Evolutionary conservation across 2,888 invertebrate species (phyloP), one percentile per base, ranked within the genome.

Genomic region (Gymnocheta viridis): DNA sequence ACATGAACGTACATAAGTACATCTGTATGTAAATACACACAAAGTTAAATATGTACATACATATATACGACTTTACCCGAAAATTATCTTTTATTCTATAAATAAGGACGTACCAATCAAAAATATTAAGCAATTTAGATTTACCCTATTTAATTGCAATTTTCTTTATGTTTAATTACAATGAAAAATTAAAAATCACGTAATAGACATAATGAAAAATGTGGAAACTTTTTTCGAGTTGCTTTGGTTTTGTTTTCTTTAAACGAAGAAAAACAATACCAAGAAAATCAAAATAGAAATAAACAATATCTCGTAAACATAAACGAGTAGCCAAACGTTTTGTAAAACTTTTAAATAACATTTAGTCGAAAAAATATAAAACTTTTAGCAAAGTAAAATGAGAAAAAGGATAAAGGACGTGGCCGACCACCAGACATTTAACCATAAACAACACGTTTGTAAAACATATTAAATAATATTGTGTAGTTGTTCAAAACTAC

Each of bases 361-460:
- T 67, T 67, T 69, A 47, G 19, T 47, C 6, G 2, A 77, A 41
- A 69, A 67, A 24, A 66, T 9, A 38, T 2, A 35, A 44, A 60
- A 51, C 10, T 62, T 24, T 73, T 5, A 19, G 19, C 29, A 14
- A 54, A 62, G 10, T n/a, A 17, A 54, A 51, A 58, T 12, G 38
- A 44, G 19, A 29, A 67, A 77, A 62, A 54, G 54, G 24, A 62
- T 35, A 64, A 70, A 64, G 14, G n/a, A 58, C 10, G 9, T 58
- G 51, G 32, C 60, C 54, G 62, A 9, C 62, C 73, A 9, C 62
- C 73, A 69, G 10, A 1, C 29, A 58, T 10, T 29, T 29, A 17
- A 29, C 32, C 27, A 54, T 62, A 74, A 66, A 74, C 74, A 82
- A 62, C 64, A 82, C 72, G 70, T 76, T 44, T 22, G 22, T n/a